Base-by-base conservation (phyloP, 2,888 invertebrate genomes). In the Oasisia sp. region DNA sequence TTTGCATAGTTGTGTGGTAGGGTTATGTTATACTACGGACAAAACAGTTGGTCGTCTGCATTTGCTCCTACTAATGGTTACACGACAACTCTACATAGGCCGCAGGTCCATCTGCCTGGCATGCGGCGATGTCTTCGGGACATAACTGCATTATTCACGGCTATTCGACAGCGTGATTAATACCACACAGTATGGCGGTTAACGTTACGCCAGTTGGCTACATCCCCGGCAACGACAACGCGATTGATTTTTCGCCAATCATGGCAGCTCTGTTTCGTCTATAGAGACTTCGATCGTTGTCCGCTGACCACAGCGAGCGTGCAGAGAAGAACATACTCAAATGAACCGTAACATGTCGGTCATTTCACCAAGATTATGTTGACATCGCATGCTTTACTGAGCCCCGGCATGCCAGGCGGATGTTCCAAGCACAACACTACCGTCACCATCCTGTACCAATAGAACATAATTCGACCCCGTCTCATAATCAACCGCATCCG, bases 201-300 rank as follows among this genome's bases (percentile, higher is more conserved):
- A 74, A 74, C 74, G 74, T 19, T 74, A 74, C 1, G 19, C 14
- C n/a, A 19, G 74, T n/a, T 5, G 74, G 74, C 27, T 74, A 19
- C 14, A 74, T 27, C 19, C n/a, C n/a, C 27, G 19, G 27, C 74
- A 74, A 74, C 74, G 74, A 74, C 74, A 74, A 74, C 74, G 74
- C 74, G 74, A 74, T 74, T 74, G 74, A 74, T 74, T 74, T 74
- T 74, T 74, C n/a, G 74, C 74, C 74, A 74, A 74, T 74, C 27
- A 4, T n/a, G 74, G 74, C 74, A 74, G 74, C 74, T 74, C 27
- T n/a, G 7, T 27, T 2, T 74, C n/a, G n/a, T 7, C 19, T 74
- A 74, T 27, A 74, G 27, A 19, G 74, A n/a, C 74, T 74, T 74
- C 74, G 74, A 74, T 74, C 74, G 27, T 74, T 4, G 27, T 74